These are phyloP conservation scores for Upupa epops DNA, from an alignment of 2,113 vertebrate genomes.

Conservation along the genomic window DNA sequence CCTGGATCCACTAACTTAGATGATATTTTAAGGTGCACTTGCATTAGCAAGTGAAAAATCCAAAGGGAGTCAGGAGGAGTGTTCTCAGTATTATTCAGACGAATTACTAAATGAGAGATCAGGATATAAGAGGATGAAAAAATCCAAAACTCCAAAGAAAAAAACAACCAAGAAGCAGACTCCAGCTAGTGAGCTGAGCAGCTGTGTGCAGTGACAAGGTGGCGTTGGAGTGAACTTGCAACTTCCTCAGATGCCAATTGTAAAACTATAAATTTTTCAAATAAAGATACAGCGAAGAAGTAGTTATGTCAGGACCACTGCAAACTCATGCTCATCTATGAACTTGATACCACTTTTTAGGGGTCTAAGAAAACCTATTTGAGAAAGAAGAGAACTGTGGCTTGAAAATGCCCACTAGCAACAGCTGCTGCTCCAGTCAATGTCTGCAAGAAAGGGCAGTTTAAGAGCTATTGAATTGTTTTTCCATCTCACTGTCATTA, in stretches of 20 bases:
- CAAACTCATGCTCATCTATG: background rate
- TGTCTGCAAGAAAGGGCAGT: background rate
- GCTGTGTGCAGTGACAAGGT: background rate
- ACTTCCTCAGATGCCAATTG: background rate
- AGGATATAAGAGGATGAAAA: background rate
- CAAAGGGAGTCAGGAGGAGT: background rate
- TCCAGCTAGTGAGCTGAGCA: background rate
- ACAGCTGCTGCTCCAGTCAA: background rate
- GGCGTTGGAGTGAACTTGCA: background rate
- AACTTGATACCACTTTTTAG: background rate
- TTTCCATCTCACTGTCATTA: slow-evolving; percentile 1
- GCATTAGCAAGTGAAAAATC: background rate
- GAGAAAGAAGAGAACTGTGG: background rate
- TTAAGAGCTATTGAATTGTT: background rate
- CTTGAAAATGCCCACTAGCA: background rate
- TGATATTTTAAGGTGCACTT: background rate
- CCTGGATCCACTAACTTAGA: background rate
- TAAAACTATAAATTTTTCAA: background rate
- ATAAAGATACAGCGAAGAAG: background rate
- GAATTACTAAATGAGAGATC: background rate
- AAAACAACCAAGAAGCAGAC: background rate
- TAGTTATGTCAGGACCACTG: background rate
- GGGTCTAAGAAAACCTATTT: background rate
- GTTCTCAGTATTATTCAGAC: background rate
- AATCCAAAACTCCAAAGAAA: too few relatives aligned